Conservation (phyloP, 2,888 invertebrate genomes). For the Chloroclystis v-ata region DNA sequence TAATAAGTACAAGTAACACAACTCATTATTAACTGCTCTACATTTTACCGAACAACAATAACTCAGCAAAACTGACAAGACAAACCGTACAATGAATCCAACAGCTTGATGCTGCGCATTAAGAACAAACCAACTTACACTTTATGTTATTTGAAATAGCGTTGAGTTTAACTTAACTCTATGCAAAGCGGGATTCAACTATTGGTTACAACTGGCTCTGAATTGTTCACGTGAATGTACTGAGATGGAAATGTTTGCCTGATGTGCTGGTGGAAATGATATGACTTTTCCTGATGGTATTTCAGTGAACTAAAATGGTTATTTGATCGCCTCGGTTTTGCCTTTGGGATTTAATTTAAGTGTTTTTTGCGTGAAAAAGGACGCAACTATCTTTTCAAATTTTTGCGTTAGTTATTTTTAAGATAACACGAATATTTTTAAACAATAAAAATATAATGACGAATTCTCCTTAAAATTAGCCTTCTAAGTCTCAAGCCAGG, state of each 20-base stretch:
- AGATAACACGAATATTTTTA: too few relatives aligned
- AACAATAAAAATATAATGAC: too few relatives aligned
- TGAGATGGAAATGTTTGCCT: background rate
- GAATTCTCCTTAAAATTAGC: too few relatives aligned
- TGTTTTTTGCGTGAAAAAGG: too few relatives aligned
- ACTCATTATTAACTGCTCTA: background rate
- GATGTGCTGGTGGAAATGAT: background rate
- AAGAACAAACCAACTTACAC: constrained; percentile 1
- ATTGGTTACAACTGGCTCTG: constrained; percentile 11
- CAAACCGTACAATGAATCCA: constrained; percentile 6
- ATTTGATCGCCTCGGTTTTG: too few relatives aligned
- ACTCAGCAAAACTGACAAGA: background rate
- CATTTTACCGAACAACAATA: background rate
- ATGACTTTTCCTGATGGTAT: too few relatives aligned
- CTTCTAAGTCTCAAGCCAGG: too few relatives aligned
- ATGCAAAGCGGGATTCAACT: constrained; percentile 4
- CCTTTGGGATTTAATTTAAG: too few relatives aligned
- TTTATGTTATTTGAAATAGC: constrained; percentile 6
- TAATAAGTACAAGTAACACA: background rate
- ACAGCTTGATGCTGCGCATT: constrained; percentile 5
- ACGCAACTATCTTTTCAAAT: too few relatives aligned
- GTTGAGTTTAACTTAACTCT: constrained; percentile 5
- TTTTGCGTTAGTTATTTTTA: too few relatives aligned
- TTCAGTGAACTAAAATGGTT: too few relatives aligned
- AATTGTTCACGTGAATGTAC: constrained; percentile 10